Conservation (phyloP, 1,140 invertebrate genomes). For the Dryas iulia region DNA sequence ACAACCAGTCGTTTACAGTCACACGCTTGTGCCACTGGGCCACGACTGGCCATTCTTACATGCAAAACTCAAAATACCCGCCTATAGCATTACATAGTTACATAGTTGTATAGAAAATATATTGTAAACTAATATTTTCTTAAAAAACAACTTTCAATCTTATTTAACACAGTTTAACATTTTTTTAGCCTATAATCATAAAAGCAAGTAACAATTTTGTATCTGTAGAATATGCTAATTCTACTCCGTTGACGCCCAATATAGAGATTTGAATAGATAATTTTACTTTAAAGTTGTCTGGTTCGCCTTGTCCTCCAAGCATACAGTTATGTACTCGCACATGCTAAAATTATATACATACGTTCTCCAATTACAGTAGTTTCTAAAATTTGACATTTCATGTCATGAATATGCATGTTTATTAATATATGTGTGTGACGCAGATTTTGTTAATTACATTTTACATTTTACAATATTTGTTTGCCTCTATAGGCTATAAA, state of each 20-base stretch:
- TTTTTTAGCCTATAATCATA: neutral
- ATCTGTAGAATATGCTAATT: neutral
- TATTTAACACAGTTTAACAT: neutral
- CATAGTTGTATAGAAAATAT: no score
- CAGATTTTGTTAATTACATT: neutral
- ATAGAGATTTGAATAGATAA: neutral
- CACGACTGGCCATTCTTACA: no score
- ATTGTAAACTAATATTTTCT: neutral
- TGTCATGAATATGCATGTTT: neutral
- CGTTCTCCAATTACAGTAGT: neutral
- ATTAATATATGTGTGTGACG: neutral
- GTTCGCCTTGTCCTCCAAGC: neutral
- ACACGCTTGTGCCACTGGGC: no score
- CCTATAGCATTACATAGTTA: no score
- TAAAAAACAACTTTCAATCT: neutral
- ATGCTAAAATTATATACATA: neutral
- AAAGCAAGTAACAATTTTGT: neutral
- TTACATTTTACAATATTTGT: neutral
- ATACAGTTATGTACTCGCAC: neutral
- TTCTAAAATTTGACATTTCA: neutral
- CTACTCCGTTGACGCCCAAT: neutral
- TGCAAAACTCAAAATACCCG: no score
- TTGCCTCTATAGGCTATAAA: neutral
- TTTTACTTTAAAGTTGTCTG: conserved; percentile 1
- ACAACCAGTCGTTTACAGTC: no score